These are phyloP conservation scores for Trichonephila inaurata DNA, from an alignment of 1,140 invertebrate genomes.

Conservation along the genomic window DNA sequence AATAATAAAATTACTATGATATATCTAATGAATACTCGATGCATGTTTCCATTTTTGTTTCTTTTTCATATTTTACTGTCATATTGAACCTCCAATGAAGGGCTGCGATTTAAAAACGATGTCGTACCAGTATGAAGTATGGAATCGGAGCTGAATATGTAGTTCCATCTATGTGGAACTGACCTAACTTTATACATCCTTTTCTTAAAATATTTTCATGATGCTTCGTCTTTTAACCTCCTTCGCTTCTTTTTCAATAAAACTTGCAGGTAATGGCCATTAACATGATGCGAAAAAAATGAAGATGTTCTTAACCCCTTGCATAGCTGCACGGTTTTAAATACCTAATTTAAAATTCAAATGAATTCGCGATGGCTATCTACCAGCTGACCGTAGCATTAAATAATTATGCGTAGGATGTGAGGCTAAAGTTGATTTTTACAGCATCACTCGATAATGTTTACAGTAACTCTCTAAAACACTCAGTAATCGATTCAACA, in stretches of 20 bases:
- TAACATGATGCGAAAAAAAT: background rate
- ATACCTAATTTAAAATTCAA: conserved; percentile 5
- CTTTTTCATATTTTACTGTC: background rate
- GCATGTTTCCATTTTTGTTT: background rate
- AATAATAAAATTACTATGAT: background rate
- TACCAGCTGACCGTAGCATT: background rate
- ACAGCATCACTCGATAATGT: background rate
- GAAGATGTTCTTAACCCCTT: background rate
- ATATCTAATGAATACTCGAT: background rate
- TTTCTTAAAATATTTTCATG: too few species aligned
- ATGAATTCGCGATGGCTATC: background rate
- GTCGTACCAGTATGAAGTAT: background rate
- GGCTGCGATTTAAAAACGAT: background rate
- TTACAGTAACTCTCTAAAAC: too few species aligned
- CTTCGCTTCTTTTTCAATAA: background rate
- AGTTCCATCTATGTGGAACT: background rate
- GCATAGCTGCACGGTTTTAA: background rate
- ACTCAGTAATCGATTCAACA: background rate
- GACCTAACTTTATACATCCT: background rate
- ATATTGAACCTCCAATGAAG: background rate
- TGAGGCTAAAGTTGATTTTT: background rate
- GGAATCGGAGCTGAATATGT: background rate
- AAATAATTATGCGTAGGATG: background rate
- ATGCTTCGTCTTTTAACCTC: background rate
- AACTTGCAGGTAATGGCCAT: background rate